phyloP scores from a whole-genome alignment of 2,888 invertebrate species.

The Caenorhabditis uteleia region DNA sequence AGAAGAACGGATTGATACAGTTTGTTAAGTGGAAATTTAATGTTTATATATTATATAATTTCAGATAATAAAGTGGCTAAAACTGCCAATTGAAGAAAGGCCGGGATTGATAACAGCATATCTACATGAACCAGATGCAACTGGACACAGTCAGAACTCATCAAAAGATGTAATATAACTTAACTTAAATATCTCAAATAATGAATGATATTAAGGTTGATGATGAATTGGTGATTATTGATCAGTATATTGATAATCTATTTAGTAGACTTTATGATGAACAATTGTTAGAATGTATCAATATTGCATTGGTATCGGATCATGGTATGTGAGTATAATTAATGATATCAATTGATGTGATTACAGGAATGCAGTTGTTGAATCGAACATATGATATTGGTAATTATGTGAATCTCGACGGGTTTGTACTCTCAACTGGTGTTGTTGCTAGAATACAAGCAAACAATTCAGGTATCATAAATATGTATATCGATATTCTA shows the following conservation, averaged over 20 bases:
- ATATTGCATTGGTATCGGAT: constrained; percentile 61
- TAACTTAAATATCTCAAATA: too few relatives aligned
- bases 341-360: not conserved
- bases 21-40: constrained; percentile 8
- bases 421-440: constrained; percentile 50
- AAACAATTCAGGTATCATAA: constrained; percentile 17
- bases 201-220: constrained; percentile 50
- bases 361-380: constrained; percentile 52
- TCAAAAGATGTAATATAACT: constrained; percentile 34
- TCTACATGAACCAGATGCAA: constrained; percentile 62
- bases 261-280: constrained; percentile 48
- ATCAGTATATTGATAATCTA: constrained; percentile 52
- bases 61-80: constrained; percentile 49
- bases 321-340: constrained; percentile 44
- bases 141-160: constrained; percentile 52
- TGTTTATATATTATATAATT: not conserved
- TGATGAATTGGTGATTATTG: constrained; percentile 47
- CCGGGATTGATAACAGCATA: constrained; percentile 64
- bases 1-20: constrained; percentile 52
- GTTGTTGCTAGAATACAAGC: constrained; percentile 57
- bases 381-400: constrained; percentile 53
- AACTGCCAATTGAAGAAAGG: constrained; percentile 39
- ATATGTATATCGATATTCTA: not conserved
- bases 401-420: constrained; percentile 40
- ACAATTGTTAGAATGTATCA: constrained; percentile 60